A percentile compares a stretch with the other conserved stretches of the same genome.
Conservation (phyloP, 2,113 vertebrate genomes). For the Psittacus erithacus region DNA sequence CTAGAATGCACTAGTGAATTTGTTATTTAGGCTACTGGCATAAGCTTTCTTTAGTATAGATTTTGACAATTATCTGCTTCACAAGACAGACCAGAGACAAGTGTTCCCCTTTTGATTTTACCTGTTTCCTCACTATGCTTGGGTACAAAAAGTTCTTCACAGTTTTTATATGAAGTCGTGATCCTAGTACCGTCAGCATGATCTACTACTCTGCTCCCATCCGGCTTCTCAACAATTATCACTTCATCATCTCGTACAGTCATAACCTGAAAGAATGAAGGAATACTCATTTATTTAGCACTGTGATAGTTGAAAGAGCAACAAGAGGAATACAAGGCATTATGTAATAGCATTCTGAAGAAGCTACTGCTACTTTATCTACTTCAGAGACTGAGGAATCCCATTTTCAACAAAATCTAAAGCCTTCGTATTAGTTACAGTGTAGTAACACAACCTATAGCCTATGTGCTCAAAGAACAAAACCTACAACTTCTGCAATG, state of each 20-base stretch:
- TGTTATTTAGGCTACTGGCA: background rate
- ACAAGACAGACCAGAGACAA: background rate
- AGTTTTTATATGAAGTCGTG: constrained; percentile 80
- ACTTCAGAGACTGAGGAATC: background rate
- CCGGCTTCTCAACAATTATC: constrained; percentile 75
- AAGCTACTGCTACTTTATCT: background rate
- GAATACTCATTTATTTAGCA: background rate
- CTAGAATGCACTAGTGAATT: background rate
- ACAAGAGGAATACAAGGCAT: background rate
- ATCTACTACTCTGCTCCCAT: constrained; percentile 82
- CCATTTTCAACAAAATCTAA: background rate
- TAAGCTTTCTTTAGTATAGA: background rate
- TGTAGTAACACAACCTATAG: background rate
- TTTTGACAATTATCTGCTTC: background rate
- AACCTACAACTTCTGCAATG: background rate
- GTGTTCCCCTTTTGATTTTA: background rate
- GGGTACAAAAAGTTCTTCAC: background rate
- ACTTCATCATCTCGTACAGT: constrained; percentile 88
- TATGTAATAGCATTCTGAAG: background rate
- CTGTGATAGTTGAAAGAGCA: background rate
- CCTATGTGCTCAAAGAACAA: background rate
- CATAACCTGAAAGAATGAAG: constrained; percentile 79
- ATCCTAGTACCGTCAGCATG: constrained; percentile 93
- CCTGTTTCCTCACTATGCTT: constrained; percentile 33
- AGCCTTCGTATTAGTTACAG: background rate